phyloP scores from a whole-genome alignment of 2,888 invertebrate species.

The Amphiduros pacificus region DNA sequence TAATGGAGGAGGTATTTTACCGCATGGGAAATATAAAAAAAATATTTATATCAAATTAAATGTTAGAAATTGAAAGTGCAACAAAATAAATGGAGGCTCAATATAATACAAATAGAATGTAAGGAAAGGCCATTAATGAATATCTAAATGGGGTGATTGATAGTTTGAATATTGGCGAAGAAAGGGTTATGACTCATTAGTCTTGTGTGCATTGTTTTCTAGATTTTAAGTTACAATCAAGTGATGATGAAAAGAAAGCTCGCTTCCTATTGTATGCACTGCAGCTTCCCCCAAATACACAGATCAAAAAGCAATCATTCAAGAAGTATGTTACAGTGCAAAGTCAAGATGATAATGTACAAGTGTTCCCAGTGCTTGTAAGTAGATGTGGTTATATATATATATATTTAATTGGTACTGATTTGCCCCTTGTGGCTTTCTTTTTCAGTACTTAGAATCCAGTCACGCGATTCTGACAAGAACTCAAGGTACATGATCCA shows the following conservation, averaged over 20 bases:
- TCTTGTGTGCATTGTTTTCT: no score
- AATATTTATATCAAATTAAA: no score
- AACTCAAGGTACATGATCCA: constrained; percentile 79
- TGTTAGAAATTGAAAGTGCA: no score
- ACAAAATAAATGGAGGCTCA: no score
- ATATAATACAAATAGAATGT: no score
- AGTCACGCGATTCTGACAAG: constrained; percentile 66
- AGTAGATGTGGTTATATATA: constrained; percentile 23
- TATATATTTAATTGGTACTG: no score
- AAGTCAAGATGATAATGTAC: constrained; percentile 71
- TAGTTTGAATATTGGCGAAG: no score
- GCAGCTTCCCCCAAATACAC: constrained; percentile 78
- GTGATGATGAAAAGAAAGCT: constrained; percentile 66
- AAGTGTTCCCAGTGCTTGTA: constrained; percentile 78
- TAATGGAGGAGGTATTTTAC: no score
- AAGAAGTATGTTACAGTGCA: constrained; percentile 26
- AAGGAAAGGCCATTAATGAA: no score
- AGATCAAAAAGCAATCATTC: constrained; percentile 24
- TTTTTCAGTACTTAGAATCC: constrained; percentile 52
- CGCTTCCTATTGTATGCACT: constrained; percentile 85
- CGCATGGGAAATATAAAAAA: no score
- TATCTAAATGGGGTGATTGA: no score
- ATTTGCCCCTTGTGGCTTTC: background rate
- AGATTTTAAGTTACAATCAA: constrained; percentile 52
- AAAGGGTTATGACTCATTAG: no score